These are phyloP conservation scores for Limanda limanda DNA, from an alignment of 2,113 vertebrate species.

Conservation along the genomic window DNA sequence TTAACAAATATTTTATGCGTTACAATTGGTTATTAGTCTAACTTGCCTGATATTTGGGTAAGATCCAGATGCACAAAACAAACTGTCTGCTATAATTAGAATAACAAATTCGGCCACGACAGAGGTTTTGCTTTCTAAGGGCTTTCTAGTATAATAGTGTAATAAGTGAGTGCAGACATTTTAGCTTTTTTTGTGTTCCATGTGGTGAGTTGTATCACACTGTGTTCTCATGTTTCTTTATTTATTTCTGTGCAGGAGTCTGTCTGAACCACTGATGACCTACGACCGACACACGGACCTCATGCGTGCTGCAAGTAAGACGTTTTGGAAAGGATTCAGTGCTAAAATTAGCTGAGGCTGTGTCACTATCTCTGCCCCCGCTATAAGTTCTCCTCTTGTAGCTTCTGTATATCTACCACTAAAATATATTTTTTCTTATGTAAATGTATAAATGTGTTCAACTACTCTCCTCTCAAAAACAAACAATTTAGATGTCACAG, in stretches of 20 bases:
- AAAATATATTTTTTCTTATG: neutral
- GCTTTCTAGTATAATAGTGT: slow-evolving; percentile 9
- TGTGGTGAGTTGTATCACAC: neutral
- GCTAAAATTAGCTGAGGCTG: neutral
- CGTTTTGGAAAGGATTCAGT: slow-evolving; percentile 5
- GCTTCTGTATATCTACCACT: neutral
- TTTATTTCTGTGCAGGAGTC: slow-evolving; percentile 83
- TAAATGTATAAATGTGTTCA: neutral
- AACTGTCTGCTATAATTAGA: neutral
- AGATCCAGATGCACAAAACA: too few relatives aligned
- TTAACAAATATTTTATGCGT: neutral
- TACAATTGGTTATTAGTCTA: too few relatives aligned
- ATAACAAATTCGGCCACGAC: slow-evolving; percentile 7
- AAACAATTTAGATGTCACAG: neutral
- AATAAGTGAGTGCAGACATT: neutral
- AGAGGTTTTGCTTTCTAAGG: slow-evolving; percentile 5
- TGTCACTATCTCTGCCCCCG: neutral
- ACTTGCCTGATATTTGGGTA: too few relatives aligned
- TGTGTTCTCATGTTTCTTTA: slow-evolving; percentile 38
- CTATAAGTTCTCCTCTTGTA: neutral
- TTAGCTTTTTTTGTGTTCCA: slow-evolving; percentile 1
- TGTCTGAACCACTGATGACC: slow-evolving; percentile 97
- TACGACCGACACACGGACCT: slow-evolving; percentile 93
- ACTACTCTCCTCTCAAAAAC: neutral
- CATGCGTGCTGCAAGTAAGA: slow-evolving; percentile 96